Evolutionary conservation across 2,888 invertebrate genomes (phyloP).

Genomic region (Sinotaia quadrata): DNA sequence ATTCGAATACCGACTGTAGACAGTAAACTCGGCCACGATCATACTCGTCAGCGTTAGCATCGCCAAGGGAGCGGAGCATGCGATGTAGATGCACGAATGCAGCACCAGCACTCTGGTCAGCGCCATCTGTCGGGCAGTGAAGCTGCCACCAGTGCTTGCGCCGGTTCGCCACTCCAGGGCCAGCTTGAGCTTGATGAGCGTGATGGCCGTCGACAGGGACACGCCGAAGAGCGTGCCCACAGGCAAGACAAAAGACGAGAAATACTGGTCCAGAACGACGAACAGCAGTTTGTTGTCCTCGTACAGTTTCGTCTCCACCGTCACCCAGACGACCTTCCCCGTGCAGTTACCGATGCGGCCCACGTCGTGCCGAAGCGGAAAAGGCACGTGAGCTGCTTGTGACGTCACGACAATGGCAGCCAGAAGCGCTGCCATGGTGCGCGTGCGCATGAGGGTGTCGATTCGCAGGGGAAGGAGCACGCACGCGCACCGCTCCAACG

Average conservation of each 20-base stretch:
- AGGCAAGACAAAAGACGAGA: conserved; percentile 14
- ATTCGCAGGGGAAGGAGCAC: conserved; percentile 5
- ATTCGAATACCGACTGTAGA: conserved; percentile 11
- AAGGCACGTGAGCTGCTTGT: conserved; percentile 3
- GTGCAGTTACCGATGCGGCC: background rate
- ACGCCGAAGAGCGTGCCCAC: conserved; percentile 14
- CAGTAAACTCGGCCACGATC: background rate
- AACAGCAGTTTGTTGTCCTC: no score
- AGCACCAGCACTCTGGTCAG: conserved; percentile 17
- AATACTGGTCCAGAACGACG: conserved; percentile 15
- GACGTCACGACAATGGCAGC: background rate
- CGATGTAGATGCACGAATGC: conserved; percentile 13
- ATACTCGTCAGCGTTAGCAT: background rate
- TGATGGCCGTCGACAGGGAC: conserved; percentile 12
- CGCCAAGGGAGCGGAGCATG: conserved; percentile 12
- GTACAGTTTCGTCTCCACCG: no score
- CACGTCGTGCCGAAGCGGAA: background rate
- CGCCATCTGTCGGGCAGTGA: conserved; percentile 2
- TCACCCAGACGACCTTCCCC: background rate
- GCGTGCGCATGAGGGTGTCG: conserved; percentile 4
- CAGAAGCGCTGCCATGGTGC: conserved; percentile 5
- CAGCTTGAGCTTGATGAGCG: conserved; percentile 7
- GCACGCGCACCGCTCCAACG: conserved; percentile 11
- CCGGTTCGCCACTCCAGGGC: conserved; percentile 10
- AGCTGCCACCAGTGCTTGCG: no score